Evolutionary conservation across 1,140 invertebrate genomes (phyloP).

Genomic region (Hypothenemus hampei): DNA sequence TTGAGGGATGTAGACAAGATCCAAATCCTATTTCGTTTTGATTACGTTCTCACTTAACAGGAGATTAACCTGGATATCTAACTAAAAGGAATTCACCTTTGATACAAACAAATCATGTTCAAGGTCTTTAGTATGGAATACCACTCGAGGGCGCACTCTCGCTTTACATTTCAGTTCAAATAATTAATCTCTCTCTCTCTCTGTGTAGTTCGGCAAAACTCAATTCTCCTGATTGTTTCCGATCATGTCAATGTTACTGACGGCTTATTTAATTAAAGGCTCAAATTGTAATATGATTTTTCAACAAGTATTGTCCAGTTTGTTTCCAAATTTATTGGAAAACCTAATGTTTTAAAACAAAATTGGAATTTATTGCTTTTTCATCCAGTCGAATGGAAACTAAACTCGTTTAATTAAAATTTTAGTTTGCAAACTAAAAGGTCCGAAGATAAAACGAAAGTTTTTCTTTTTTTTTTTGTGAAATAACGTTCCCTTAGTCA

Average conservation of each 20-base stretch:
- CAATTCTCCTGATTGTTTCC: neutral
- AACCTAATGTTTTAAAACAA: constrained; percentile 7
- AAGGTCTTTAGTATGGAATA: neutral
- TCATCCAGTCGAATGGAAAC: constrained; percentile 11
- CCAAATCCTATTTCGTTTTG: too few species aligned
- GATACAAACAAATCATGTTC: neutral
- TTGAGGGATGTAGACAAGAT: too few species aligned
- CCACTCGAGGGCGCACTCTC: too few species aligned
- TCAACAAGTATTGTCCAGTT: neutral
- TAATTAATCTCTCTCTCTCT: neutral
- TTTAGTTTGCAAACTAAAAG: constrained; percentile 1
- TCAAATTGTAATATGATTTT: neutral
- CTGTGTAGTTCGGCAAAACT: neutral
- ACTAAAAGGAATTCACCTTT: neutral
- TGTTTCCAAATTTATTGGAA: neutral
- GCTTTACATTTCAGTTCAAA: neutral
- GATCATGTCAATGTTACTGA: neutral
- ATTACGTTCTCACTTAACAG: too few species aligned
- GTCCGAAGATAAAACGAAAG: neutral
- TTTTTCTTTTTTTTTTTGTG: neutral
- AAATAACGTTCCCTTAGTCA: neutral
- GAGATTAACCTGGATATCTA: too few species aligned
- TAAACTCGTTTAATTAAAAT: constrained; percentile 11
- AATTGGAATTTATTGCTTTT: constrained; percentile 9
- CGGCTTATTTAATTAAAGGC: neutral